These are phyloP conservation scores for Natator depressus DNA, from an alignment of 2,113 vertebrate species.

Conservation along the genomic window DNA sequence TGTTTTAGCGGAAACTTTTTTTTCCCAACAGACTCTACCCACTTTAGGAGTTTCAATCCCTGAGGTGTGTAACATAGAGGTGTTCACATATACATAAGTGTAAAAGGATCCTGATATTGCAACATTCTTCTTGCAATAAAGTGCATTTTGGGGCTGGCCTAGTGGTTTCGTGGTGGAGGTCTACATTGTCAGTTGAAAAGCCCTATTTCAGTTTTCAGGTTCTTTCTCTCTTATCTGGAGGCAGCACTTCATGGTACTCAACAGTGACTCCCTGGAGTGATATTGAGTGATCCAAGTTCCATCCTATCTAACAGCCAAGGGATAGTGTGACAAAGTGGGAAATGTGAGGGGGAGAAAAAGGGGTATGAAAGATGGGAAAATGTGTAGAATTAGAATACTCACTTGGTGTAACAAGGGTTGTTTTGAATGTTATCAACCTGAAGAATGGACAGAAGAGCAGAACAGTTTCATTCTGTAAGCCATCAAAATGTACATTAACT, in stretches of 20 bases:
- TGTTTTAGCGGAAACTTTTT: constrained; percentile 69
- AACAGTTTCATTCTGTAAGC: neutral
- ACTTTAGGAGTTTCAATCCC: constrained; percentile 77
- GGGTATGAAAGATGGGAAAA: neutral
- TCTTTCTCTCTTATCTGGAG: neutral
- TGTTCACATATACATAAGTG: constrained; percentile 8
- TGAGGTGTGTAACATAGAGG: constrained; percentile 76
- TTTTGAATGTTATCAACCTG: neutral
- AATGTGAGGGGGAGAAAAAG: neutral
- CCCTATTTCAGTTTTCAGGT: neutral
- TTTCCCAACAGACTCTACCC: constrained; percentile 82
- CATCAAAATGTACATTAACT: constrained; percentile 60
- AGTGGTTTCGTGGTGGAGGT: neutral
- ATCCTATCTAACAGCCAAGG: neutral
- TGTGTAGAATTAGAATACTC: neutral
- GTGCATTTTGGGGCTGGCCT: constrained; percentile 44
- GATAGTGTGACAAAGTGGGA: neutral
- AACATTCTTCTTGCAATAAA: constrained; percentile 16
- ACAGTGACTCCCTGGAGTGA: neutral
- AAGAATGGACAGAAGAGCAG: neutral
- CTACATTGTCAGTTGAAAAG: neutral
- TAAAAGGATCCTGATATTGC: constrained; percentile 41
- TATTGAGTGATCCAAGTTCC: neutral
- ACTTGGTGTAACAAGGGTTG: neutral
- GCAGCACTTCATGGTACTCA: neutral